Conservation (phyloP, 2,888 invertebrate genomes). For the Aphidius colemani region DNA sequence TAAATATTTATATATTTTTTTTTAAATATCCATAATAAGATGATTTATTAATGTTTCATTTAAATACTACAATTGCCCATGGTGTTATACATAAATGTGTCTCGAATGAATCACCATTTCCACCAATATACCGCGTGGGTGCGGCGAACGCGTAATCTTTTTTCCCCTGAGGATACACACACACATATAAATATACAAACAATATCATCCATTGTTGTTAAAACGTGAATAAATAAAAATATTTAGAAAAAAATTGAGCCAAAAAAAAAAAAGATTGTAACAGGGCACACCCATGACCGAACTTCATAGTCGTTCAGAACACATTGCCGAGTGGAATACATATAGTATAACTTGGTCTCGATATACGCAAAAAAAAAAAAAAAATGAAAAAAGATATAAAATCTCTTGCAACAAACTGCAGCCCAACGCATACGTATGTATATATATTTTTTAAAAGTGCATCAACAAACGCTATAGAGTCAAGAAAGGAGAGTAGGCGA, state of each 20-base stretch:
- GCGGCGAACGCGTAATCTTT: constrained; percentile 31
- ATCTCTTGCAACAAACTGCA: too few relatives aligned
- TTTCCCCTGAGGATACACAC: too few relatives aligned
- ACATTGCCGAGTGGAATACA: too few relatives aligned
- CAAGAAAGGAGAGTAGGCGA: neutral
- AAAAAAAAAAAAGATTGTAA: constrained; percentile 27
- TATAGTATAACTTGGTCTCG: too few relatives aligned
- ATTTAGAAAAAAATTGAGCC: constrained; percentile 7
- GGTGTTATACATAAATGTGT: too few relatives aligned
- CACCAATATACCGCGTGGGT: constrained; percentile 37
- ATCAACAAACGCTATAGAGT: neutral
- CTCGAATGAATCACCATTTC: constrained; percentile 28
- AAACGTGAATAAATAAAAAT: constrained; percentile 36
- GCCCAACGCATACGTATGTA: too few relatives aligned
- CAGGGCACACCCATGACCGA: constrained; percentile 31
- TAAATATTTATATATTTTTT: too few relatives aligned
- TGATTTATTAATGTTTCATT: neutral
- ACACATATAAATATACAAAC: constrained; percentile 17
- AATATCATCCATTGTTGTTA: constrained; percentile 41
- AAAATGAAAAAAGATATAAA: too few relatives aligned
- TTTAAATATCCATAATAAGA: too few relatives aligned
- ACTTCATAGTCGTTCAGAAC: constrained; percentile 24
- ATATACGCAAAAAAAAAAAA: too few relatives aligned
- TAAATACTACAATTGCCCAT: neutral
- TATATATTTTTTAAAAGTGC: too few relatives aligned